These are phyloP conservation scores for Octopus bimaculoides DNA, from an alignment of 1,140 invertebrate species.

Conservation along the genomic window DNA sequence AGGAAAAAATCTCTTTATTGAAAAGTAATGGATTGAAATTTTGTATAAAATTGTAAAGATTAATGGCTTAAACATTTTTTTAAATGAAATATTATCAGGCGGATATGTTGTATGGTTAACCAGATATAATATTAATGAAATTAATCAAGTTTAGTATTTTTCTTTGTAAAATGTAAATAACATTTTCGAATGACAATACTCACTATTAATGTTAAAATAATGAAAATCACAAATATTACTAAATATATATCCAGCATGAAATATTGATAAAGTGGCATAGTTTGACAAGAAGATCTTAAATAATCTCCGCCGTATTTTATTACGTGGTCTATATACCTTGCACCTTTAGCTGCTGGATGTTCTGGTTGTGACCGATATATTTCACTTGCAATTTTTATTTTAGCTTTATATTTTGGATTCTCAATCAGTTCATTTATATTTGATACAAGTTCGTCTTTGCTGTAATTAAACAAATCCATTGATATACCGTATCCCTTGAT, in stretches of 20 bases:
- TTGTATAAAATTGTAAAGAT: too few relatives aligned
- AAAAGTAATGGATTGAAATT: too few relatives aligned
- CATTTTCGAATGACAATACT: too few relatives aligned
- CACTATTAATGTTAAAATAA: too few relatives aligned
- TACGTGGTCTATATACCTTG: constrained; percentile 30
- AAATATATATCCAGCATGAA: constrained; percentile 32
- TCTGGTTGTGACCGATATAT: constrained; percentile 22
- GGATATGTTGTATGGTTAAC: too few relatives aligned
- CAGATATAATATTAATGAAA: too few relatives aligned
- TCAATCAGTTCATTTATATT: constrained; percentile 31
- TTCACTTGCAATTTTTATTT: constrained; percentile 29
- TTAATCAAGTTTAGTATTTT: too few relatives aligned
- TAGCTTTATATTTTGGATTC: constrained; percentile 19
- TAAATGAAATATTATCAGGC: too few relatives aligned
- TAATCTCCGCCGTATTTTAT: constrained; percentile 17
- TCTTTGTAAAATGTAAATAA: too few relatives aligned
- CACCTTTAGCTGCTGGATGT: constrained; percentile 24
- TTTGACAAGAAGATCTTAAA: constrained; percentile 18
- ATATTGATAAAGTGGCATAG: constrained; percentile 38
- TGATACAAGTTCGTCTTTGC: constrained; percentile 31
- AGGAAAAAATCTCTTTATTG: too few relatives aligned
- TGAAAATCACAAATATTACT: too few relatives aligned
- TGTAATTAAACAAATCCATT: constrained; percentile 39
- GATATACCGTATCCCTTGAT: constrained; percentile 46
- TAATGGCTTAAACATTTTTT: too few relatives aligned